Evolutionary conservation across 2,113 vertebrate species (phyloP), one percentile per base, ranked within the genome.

Genomic region (Pseudorhombus dupliciocellatus): DNA sequence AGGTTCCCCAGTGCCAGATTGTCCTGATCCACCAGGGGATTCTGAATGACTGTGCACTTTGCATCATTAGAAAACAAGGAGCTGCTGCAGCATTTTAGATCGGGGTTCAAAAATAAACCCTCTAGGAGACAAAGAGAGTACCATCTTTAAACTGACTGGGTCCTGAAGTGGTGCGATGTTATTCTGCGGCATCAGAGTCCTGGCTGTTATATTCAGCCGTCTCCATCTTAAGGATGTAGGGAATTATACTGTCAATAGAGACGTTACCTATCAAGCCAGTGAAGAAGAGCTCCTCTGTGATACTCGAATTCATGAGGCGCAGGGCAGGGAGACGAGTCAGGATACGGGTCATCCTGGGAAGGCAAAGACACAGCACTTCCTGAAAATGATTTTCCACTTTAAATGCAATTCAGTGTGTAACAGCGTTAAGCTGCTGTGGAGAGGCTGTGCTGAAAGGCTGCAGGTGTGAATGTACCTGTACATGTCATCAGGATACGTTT

Each of bases 151-250:
- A 42, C 56, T 0, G 7, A 66, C 21, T 55, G 25, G 12, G 4
- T n/a, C 20, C 20, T 25, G 64, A 48, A 68, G 68, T 61, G 59
- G 28, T 16, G 15, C 44, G 7, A 12, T 24, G 77, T 93, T 89
- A 98, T 1, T 94, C 93, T 25, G 92, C 90, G 0, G 93, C 88
- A 75, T 96, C 95, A 0, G 93, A 95, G 88, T 98, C 96, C 88
- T 97, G 97, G 90, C 96, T 97, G 42, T 97, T 99, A 72, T 99
- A 99, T 73, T 99, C 97, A 8, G 97, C 96, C 0, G 97, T 98
- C 90, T 99, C 98, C 98, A 99, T 99, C 93, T 98, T 98, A 71
- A 99, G 96, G 86, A 99, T 99, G 89, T 99, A 99, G 21, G 98
- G 98, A 89, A 99, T 99, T 87, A 99, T 99, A 90, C 97, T 99